Evolutionary conservation across 2,113 vertebrate genomes (phyloP).

Genomic region (Fregata magnificens): DNA sequence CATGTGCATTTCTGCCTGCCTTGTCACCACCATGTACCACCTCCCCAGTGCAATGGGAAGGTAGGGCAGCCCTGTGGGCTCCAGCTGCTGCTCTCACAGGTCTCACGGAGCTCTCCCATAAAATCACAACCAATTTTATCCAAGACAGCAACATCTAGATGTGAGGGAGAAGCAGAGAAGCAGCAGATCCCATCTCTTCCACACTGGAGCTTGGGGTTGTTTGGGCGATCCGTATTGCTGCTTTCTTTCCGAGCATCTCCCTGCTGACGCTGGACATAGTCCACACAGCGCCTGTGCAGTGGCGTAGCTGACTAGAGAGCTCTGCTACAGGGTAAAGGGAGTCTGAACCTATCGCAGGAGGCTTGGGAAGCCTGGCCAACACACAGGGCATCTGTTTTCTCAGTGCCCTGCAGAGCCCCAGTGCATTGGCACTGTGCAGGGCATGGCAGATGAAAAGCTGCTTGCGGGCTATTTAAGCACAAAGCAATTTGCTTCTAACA

Average conservation of each 20-base stretch:
- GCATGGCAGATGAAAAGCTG: background rate
- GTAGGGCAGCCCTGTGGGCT: background rate
- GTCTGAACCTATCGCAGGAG: background rate
- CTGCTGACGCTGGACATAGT: background rate
- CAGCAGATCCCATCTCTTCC: background rate
- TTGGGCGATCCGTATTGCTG: background rate
- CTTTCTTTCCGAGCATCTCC: background rate
- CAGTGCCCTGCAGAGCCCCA: background rate
- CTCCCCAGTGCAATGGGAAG: background rate
- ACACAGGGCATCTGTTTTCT: background rate
- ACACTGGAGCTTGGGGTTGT: background rate
- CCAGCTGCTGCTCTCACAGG: background rate
- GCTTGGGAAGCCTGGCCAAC: background rate
- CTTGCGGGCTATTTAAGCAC: background rate
- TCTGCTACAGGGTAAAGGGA: background rate
- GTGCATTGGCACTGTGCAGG: background rate
- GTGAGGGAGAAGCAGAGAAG: background rate
- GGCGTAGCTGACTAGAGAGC: background rate
- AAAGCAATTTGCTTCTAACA: background rate
- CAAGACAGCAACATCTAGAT: background rate
- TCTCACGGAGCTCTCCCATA: background rate
- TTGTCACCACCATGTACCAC: background rate
- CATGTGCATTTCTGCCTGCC: background rate
- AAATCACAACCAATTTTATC: background rate
- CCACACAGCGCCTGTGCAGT: rapidly evolving